A percentile compares a stretch with the other conserved stretches of the same genome.
phyloP scores from a whole-genome alignment of 2,888 invertebrate species.

The Smittia aterrima region DNA sequence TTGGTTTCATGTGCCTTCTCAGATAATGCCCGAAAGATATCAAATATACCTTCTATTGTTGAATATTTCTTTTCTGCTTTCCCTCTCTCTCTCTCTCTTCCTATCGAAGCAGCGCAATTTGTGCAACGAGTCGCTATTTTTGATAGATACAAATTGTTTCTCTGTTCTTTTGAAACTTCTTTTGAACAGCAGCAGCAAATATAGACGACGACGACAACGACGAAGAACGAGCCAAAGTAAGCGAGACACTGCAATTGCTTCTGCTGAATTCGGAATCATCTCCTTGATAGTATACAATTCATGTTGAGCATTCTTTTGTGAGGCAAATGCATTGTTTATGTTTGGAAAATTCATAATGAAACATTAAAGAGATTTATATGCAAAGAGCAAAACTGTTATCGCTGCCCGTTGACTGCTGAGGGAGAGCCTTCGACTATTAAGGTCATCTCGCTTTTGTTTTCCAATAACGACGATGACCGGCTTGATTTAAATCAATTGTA shows the following conservation, averaged over 20 bases:
- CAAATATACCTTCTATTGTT: slow-evolving; percentile 12
- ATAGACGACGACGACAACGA: slow-evolving; percentile 18
- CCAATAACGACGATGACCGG: not conserved
- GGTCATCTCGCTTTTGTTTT: slow-evolving; percentile 10
- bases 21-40: slow-evolving; percentile 25
- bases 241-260: not conserved
- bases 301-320: slow-evolving; percentile 32
- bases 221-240: not conserved
- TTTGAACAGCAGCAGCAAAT: slow-evolving; percentile 1
- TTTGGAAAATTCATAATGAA: slow-evolving; percentile 31
- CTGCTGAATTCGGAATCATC: not conserved
- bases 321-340: not conserved
- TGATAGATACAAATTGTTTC: slow-evolving; percentile 39
- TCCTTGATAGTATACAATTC: slow-evolving; percentile 17
- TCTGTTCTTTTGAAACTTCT: slow-evolving; percentile 29
- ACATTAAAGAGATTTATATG: slow-evolving; percentile 24
- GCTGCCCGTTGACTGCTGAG: not conserved
- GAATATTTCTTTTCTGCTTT: slow-evolving; percentile 8
- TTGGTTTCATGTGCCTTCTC: slow-evolving; percentile 7
- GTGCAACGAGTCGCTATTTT: slow-evolving; percentile 24
- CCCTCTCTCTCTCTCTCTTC: not conserved
- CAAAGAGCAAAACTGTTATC: not conserved
- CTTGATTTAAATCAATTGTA: slow-evolving; percentile 1
- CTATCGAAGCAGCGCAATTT: not conserved
- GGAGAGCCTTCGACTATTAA: not conserved